phyloP scores from a whole-genome alignment of 1,140 invertebrate species.

The Phymorhynchus buccinoides region DNA sequence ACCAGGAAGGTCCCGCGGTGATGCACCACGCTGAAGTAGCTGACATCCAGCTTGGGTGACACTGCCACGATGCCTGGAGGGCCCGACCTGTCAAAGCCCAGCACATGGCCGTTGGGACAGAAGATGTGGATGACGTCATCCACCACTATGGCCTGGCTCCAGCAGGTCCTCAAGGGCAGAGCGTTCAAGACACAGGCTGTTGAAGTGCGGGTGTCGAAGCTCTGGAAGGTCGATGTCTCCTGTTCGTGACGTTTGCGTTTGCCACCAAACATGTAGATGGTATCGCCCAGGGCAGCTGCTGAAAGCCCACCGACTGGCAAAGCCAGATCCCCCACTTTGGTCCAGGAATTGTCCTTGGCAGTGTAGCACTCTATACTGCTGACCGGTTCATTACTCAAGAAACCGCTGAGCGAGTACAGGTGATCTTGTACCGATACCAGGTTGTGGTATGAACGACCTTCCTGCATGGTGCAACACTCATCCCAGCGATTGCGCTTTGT shows the following conservation, averaged over 20 bases:
- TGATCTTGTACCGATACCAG: conserved; percentile 41
- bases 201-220: conserved; percentile 21
- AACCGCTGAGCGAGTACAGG: not conserved
- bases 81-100: conserved; percentile 29
- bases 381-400: conserved; percentile 8
- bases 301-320: conserved; percentile 46
- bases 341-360: conserved; percentile 24
- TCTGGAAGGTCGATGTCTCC: conserved; percentile 18
- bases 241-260: conserved; percentile 35
- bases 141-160: conserved; percentile 48
- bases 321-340: conserved; percentile 41
- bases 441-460: conserved; percentile 46
- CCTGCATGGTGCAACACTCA: conserved; percentile 36
- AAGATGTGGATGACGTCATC: conserved; percentile 48
- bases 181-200: conserved; percentile 26
- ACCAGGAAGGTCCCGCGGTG: conserved; percentile 44
- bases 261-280: conserved; percentile 56
- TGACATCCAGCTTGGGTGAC: conserved; percentile 42
- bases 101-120: conserved; percentile 47
- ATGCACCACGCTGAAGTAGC: conserved; percentile 45
- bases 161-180: conserved; percentile 40
- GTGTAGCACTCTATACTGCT: conserved; percentile 48
- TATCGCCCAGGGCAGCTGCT: conserved; percentile 44
- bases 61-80: conserved; percentile 39
- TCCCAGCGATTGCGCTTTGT: conserved; percentile 49